phyloP scores from a whole-genome alignment of 2,113 vertebrate genomes.

The Reinhardtius hippoglossoides region DNA sequence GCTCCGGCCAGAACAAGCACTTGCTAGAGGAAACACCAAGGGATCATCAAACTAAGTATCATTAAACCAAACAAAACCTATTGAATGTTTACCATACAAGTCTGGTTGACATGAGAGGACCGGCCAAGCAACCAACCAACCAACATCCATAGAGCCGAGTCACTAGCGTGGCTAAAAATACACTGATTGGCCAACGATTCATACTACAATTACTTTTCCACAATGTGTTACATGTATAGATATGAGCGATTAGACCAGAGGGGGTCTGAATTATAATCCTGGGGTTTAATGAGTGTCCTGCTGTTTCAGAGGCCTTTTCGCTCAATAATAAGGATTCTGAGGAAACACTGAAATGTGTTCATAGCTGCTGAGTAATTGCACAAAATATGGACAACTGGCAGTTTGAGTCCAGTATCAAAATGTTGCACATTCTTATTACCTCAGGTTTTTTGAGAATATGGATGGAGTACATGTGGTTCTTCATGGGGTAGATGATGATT shows the following conservation, averaged over 20 bases:
- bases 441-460: slow-evolving; percentile 99
- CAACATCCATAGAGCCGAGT: background rate
- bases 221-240: slow-evolving; percentile 7
- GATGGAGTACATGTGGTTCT: slow-evolving; percentile 99
- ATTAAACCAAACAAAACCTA: too few species aligned
- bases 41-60: too few species aligned
- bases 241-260: slow-evolving; percentile 22
- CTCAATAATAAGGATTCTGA: background rate
- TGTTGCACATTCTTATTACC: slow-evolving; percentile 76
- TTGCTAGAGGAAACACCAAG: too few species aligned
- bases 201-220: slow-evolving; percentile 19
- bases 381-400: background rate
- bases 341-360: background rate
- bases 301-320: slow-evolving; percentile 17
- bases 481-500: slow-evolving; percentile 98
- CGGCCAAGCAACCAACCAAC: background rate
- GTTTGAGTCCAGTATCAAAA: background rate
- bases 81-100: background rate
- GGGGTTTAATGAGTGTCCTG: slow-evolving; percentile 24
- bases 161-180: background rate
- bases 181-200: slow-evolving; percentile 8
- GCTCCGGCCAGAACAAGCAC: too few species aligned
- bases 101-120: background rate
- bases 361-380: background rate
- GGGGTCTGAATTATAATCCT: slow-evolving; percentile 25